Conservation (phyloP, 2,888 invertebrate genomes). For the Chirona hameri region DNA sequence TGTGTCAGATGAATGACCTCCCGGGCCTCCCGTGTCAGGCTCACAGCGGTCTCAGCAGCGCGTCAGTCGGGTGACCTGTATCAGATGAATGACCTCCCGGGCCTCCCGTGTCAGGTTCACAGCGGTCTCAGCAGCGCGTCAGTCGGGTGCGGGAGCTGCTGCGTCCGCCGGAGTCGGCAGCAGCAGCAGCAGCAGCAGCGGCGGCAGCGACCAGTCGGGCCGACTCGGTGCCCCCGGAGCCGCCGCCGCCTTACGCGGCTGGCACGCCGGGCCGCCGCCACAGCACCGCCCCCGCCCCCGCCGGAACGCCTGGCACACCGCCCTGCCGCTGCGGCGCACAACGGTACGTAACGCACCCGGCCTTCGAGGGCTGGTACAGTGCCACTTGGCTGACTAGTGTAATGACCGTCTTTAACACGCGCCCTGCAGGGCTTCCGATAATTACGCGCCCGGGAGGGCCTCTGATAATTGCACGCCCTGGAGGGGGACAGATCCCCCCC, state of each 20-base stretch:
- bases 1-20: too few species aligned
- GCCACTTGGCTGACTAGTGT: too few species aligned
- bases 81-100: background rate
- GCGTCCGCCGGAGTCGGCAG: background rate
- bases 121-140: background rate
- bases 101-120: background rate
- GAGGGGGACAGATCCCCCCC: too few species aligned
- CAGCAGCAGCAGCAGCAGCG: too few species aligned
- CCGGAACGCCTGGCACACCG: background rate
- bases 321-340: background rate
- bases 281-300: background rate
- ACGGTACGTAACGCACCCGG: background rate
- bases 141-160: conserved; percentile 4
- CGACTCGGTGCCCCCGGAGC: background rate
- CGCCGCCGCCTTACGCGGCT: conserved; percentile 9
- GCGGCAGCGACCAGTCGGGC: background rate
- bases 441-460: too few species aligned
- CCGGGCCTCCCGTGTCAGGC: too few species aligned
- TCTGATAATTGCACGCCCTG: too few species aligned
- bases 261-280: background rate
- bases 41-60: too few species aligned
- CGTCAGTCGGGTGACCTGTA: background rate
- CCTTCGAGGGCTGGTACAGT: too few species aligned
- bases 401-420: too few species aligned
- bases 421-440: too few species aligned